Evolutionary conservation across 1,140 invertebrate species (phyloP).

Genomic region (Scaptomyza pallida): DNA sequence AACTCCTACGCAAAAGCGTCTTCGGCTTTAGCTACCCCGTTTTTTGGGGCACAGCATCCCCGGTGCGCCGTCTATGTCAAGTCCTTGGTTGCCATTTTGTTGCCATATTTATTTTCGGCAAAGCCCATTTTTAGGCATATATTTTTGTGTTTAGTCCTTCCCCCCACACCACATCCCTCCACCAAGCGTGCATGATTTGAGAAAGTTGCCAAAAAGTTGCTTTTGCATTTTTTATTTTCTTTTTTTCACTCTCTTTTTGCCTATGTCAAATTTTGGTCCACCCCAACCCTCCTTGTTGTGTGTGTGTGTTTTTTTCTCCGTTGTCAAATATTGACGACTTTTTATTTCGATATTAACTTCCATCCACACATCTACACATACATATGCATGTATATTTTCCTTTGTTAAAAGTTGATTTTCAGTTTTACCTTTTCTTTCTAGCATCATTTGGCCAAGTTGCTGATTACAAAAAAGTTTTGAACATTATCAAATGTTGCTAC

Average conservation of each 20-base stretch:
- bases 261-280: slow-evolving; percentile 30
- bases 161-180: too few relatives aligned
- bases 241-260: too few relatives aligned
- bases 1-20: slow-evolving; percentile 9
- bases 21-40: not conserved
- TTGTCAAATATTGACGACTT: slow-evolving; percentile 53
- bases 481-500: too few relatives aligned
- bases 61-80: not conserved
- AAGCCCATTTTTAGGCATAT: slow-evolving; percentile 67
- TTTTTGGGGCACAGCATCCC: not conserved
- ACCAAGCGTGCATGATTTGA: too few relatives aligned
- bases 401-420: slow-evolving; percentile 6
- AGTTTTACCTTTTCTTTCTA: slow-evolving; percentile 5
- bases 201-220: slow-evolving; percentile 58
- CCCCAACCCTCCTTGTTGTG: not conserved
- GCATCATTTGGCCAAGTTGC: slow-evolving; percentile 48
- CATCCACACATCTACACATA: slow-evolving; percentile 13
- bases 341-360: slow-evolving; percentile 52
- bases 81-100: slow-evolving; percentile 41
- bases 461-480: slow-evolving; percentile 42
- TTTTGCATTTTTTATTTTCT: slow-evolving; percentile 7
- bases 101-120: slow-evolving; percentile 69
- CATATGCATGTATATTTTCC: slow-evolving; percentile 12
- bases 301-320: slow-evolving; percentile 20
- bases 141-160: slow-evolving; percentile 19